phyloP scores from a whole-genome alignment of 2,113 vertebrate genomes.

The Phylloscopus whistleri region DNA sequence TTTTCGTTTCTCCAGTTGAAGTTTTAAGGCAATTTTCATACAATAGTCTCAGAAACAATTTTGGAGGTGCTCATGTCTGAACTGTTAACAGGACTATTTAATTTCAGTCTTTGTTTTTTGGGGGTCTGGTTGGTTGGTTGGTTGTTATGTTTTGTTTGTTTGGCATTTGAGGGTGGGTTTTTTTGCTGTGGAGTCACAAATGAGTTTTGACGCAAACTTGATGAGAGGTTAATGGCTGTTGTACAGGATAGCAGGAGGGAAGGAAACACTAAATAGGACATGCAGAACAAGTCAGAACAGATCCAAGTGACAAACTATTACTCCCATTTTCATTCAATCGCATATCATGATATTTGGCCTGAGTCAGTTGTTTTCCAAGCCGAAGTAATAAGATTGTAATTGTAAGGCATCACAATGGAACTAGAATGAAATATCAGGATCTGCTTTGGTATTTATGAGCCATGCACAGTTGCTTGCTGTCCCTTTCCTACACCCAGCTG shows the following conservation, averaged over 20 bases:
- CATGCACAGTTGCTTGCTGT: not conserved
- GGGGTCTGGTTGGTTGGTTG: not conserved
- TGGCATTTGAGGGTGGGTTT: not conserved
- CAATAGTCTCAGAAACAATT: not conserved
- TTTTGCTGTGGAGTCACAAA: not conserved
- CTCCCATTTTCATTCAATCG: not conserved
- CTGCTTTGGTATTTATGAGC: not conserved
- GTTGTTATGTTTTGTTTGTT: not conserved
- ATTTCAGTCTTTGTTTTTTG: not conserved
- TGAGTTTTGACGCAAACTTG: not conserved
- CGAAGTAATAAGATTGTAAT: not conserved
- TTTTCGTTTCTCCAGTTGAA: not conserved
- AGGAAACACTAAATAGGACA: not conserved
- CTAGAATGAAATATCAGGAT: not conserved
- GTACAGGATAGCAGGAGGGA: not conserved
- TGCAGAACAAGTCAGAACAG: not conserved
- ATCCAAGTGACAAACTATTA: not conserved
- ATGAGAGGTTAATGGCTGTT: not conserved
- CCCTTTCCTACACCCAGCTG: not conserved
- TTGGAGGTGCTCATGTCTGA: not conserved
- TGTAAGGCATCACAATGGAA: not conserved
- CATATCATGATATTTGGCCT: not conserved
- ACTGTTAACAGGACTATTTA: not conserved
- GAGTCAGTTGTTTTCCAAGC: not conserved
- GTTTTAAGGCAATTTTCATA: not conserved